A percentile compares a stretch with the other conserved stretches of the same genome.
Conservation (phyloP, 2,113 vertebrate genomes). For the Odocoileus virginianus region DNA sequence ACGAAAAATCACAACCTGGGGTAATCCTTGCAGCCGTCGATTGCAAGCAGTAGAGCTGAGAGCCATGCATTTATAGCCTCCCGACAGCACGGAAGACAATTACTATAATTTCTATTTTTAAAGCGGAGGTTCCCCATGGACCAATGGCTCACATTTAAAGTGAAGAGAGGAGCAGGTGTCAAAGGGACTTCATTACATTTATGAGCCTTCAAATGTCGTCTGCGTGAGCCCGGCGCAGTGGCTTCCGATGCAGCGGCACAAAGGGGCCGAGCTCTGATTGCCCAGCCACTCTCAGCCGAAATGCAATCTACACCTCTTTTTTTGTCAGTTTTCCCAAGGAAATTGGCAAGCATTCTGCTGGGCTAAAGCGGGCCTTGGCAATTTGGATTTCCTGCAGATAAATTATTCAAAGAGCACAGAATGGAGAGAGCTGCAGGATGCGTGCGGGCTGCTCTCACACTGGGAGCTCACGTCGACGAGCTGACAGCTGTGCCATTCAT, state of each 20-base stretch:
- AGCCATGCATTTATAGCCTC: slow-evolving; percentile 69
- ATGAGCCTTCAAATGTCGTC: slow-evolving; percentile 72
- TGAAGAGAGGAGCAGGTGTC: slow-evolving; percentile 92
- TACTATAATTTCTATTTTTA: slow-evolving; percentile 80
- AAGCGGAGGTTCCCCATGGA: slow-evolving; percentile 71
- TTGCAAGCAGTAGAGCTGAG: slow-evolving; percentile 11
- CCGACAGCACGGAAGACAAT: slow-evolving; percentile 79
- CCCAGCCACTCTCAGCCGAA: slow-evolving; percentile 74
- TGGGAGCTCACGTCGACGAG: neutral
- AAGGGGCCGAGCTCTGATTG: slow-evolving; percentile 80
- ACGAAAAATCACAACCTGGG: slow-evolving; percentile 55
- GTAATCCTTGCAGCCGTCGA: slow-evolving; percentile 64
- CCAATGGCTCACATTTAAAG: slow-evolving; percentile 79
- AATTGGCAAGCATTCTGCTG: slow-evolving; percentile 80
- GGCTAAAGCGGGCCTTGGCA: slow-evolving; percentile 81
- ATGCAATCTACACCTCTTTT: slow-evolving; percentile 73
- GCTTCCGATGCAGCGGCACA: slow-evolving; percentile 80
- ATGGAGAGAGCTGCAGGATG: slow-evolving; percentile 24
- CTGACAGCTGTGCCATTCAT: neutral
- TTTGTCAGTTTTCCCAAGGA: slow-evolving; percentile 73
- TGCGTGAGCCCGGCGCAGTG: slow-evolving; percentile 64
- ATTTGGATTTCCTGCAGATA: slow-evolving; percentile 82
- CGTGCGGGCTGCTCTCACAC: neutral
- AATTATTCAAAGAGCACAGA: slow-evolving; percentile 79
- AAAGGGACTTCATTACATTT: slow-evolving; percentile 83